Evolutionary conservation across 1,140 invertebrate genomes (phyloP).

Genomic region (Brachionus manjavacas): DNA sequence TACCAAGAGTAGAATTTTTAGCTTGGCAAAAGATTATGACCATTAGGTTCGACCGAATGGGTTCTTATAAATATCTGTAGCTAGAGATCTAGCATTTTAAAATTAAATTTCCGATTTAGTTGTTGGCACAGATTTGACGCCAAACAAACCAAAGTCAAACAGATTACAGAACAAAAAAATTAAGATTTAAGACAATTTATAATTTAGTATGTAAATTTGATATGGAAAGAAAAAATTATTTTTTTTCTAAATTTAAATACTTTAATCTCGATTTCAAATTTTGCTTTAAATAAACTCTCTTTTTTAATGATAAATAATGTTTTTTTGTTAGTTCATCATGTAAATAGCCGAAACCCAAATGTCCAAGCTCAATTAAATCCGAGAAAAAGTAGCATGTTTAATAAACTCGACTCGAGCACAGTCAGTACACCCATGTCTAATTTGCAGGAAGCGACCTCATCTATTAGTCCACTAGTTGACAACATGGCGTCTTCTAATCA

Average conservation of each 20-base stretch:
- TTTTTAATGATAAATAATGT: neutral
- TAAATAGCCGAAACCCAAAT: conserved; percentile 6
- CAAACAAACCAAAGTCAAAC: conserved; percentile 6
- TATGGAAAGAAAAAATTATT: neutral
- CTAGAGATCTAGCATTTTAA: neutral
- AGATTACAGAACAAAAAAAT: neutral
- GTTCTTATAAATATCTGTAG: neutral
- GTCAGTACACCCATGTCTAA: neutral
- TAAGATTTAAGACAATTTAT: conserved; percentile 12
- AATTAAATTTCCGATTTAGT: neutral
- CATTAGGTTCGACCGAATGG: neutral
- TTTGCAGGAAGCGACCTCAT: neutral
- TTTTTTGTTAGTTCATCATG: conserved; percentile 11
- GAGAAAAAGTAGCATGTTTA: conserved; percentile 14
- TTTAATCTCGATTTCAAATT: neutral
- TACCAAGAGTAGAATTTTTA: no score
- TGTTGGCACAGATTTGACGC: neutral
- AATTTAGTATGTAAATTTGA: neutral
- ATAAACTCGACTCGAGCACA: neutral
- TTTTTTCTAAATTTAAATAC: neutral
- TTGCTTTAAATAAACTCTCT: neutral
- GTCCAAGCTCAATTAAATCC: conserved; percentile 7
- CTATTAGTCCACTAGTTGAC: neutral
- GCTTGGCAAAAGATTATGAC: neutral
- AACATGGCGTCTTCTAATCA: neutral